A percentile compares a stretch with the other conserved stretches of the same genome.
phyloP scores from a whole-genome alignment of 2,888 invertebrate species.

The Hydroisotoma schaefferi region DNA sequence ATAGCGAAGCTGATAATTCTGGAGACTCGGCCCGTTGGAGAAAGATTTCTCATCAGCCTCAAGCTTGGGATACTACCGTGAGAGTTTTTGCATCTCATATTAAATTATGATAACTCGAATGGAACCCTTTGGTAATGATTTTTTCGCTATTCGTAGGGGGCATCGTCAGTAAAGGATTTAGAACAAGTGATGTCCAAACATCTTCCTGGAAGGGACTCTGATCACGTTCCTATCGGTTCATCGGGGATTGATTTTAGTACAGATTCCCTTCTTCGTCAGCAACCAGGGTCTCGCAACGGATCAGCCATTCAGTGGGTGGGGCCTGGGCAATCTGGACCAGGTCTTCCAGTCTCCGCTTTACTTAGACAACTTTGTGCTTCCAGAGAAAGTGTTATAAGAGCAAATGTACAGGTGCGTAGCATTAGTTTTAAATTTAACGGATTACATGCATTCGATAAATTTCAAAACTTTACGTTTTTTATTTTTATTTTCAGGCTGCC shows the following conservation, averaged over 20 bases:
- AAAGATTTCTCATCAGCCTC: slow-evolving; percentile 43
- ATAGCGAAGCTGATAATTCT: slow-evolving; percentile 43
- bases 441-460: not conserved
- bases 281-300: slow-evolving; percentile 45
- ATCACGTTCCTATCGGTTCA: slow-evolving; percentile 57
- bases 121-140: not conserved
- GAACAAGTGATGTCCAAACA: slow-evolving; percentile 97
- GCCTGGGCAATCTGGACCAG: slow-evolving; percentile 48
- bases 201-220: slow-evolving; percentile 55
- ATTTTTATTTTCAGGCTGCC: slow-evolving; percentile 44
- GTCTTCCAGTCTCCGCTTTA: slow-evolving; percentile 81
- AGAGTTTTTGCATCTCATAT: slow-evolving; percentile 10
- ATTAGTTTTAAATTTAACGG: not conserved
- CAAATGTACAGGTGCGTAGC: slow-evolving; percentile 63
- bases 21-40: slow-evolving; percentile 45
- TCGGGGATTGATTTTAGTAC: slow-evolving; percentile 76
- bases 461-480: not conserved
- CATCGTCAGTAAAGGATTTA: slow-evolving; percentile 77
- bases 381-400: slow-evolving; percentile 90
- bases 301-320: slow-evolving; percentile 71
- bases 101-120: not conserved
- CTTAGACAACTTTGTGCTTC: slow-evolving; percentile 87
- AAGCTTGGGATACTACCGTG: slow-evolving; percentile 47
- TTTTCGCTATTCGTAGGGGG: slow-evolving; percentile 40
- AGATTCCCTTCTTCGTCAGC: slow-evolving; percentile 68